phyloP scores from a whole-genome alignment of 1,140 invertebrate species.

The Anoplolepis gracilipes region DNA sequence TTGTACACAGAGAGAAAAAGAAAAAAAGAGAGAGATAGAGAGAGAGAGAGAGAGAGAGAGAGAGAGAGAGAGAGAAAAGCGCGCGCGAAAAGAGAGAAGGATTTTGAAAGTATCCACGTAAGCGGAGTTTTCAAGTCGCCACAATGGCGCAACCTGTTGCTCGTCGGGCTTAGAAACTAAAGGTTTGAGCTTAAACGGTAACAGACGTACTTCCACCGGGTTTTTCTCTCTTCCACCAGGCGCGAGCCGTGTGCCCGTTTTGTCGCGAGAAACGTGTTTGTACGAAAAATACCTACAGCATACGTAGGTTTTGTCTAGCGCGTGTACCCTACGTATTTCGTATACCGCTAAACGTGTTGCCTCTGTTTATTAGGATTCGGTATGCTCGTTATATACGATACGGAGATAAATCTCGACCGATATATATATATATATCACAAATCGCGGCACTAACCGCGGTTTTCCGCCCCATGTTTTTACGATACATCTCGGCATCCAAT shows the following conservation, averaged over 20 bases:
- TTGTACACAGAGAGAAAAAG: constrained; percentile 62
- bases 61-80: constrained; percentile 5
- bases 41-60: constrained; percentile 9
- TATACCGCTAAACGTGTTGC: too few relatives aligned
- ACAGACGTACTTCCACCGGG: constrained; percentile 64
- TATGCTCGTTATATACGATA: too few relatives aligned
- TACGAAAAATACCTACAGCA: constrained; percentile 37
- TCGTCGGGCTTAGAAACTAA: constrained; percentile 75
- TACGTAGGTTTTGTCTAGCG: not conserved
- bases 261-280: constrained; percentile 50
- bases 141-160: constrained; percentile 77
- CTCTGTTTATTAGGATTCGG: too few relatives aligned
- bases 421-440: too few relatives aligned
- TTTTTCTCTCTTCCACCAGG: constrained; percentile 40
- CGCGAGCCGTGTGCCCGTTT: constrained; percentile 37
- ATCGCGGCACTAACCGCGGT: constrained; percentile 23
- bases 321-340: too few relatives aligned
- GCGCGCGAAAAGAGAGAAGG: constrained; percentile 40
- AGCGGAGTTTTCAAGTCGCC: constrained; percentile 75
- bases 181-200: constrained; percentile 74
- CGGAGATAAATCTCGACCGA: too few relatives aligned
- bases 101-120: constrained; percentile 75
- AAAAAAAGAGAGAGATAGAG: too few relatives aligned
- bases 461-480: constrained; percentile 1
- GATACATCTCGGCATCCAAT: constrained; percentile 65